Percentiles rank a stretch among this genome's conserved stretches.
phyloP scores from a whole-genome alignment of 2,888 invertebrate genomes.

The Pseudanteris insignis region DNA sequence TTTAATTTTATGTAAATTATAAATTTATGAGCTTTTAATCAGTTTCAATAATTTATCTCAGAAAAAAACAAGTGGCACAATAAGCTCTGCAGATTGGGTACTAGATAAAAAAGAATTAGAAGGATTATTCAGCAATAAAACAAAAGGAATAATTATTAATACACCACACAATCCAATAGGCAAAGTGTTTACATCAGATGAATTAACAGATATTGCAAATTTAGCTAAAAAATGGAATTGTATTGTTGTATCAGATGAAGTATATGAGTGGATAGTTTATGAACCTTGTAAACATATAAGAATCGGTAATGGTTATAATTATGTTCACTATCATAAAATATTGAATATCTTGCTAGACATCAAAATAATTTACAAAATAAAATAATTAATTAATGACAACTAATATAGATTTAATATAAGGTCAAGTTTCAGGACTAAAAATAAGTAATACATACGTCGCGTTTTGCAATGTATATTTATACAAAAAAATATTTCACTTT shows the following conservation, averaged over 20 bases:
- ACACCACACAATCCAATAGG: slow-evolving; percentile 98
- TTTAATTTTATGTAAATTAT: background rate
- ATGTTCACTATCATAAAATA: too few species aligned
- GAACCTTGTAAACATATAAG: slow-evolving; percentile 84
- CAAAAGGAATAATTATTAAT: slow-evolving; percentile 95
- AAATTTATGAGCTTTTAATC: too few species aligned
- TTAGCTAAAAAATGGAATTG: slow-evolving; percentile 93
- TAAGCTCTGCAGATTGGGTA: slow-evolving; percentile 87
- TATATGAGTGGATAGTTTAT: slow-evolving; percentile 97
- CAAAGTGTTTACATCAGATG: slow-evolving; percentile 80
- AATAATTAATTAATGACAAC: too few species aligned
- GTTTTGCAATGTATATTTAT: too few species aligned
- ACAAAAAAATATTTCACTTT: too few species aligned
- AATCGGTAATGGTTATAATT: slow-evolving; percentile 80
- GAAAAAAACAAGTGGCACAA: slow-evolving; percentile 68
- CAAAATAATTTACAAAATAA: too few species aligned
- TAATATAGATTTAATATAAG: too few species aligned
- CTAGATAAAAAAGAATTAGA: slow-evolving; percentile 84
- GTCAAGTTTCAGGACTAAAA: too few species aligned
- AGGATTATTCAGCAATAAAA: slow-evolving; percentile 83
- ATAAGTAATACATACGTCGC: too few species aligned
- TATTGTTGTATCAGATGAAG: slow-evolving; percentile 94
- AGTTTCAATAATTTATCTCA: too few species aligned
- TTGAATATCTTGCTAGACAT: too few species aligned
- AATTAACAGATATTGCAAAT: slow-evolving; percentile 81